Percentiles rank a stretch among this genome's conserved stretches.
Evolutionary conservation across 2,888 invertebrate genomes (phyloP).

Genomic region (Lobophora halterata): DNA sequence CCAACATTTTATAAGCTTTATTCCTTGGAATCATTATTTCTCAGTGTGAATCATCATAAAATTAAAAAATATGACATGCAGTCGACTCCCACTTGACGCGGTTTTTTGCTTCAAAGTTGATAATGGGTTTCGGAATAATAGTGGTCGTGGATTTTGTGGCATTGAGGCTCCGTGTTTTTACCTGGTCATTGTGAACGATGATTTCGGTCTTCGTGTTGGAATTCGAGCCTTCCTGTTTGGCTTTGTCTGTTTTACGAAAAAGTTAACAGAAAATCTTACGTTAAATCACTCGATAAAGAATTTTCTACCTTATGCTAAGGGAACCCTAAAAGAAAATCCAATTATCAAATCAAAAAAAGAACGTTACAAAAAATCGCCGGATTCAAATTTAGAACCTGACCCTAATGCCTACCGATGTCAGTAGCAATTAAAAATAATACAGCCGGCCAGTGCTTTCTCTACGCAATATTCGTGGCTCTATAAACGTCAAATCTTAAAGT

Average conservation of each 20-base stretch:
- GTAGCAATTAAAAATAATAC: conserved; percentile 35
- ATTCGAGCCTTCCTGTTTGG: conserved; percentile 19
- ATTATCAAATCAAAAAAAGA: too few relatives aligned
- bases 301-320: too few relatives aligned
- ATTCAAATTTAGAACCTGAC: conserved; percentile 29
- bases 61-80: conserved; percentile 30
- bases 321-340: too few relatives aligned
- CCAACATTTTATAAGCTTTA: conserved; percentile 12
- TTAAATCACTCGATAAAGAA: too few relatives aligned
- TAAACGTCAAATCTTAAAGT: conserved; percentile 42
- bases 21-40: conserved; percentile 14
- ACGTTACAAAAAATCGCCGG: conserved; percentile 23
- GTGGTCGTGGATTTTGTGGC: conserved; percentile 27
- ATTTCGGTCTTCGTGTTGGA: conserved; percentile 25
- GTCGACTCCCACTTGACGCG: conserved; percentile 25
- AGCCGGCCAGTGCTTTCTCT: conserved; percentile 33
- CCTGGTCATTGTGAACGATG: conserved; percentile 26
- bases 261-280: too few relatives aligned
- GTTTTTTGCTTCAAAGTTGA: conserved; percentile 26
- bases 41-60: conserved; percentile 16
- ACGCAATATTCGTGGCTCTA: conserved; percentile 29
- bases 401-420: conserved; percentile 29
- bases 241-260: conserved; percentile 4
- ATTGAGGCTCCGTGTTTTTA: conserved; percentile 27
- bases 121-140: conserved; percentile 30